Base-by-base conservation (phyloP, 1,140 invertebrate genomes). In the Camponotus pennsylvanicus region DNA sequence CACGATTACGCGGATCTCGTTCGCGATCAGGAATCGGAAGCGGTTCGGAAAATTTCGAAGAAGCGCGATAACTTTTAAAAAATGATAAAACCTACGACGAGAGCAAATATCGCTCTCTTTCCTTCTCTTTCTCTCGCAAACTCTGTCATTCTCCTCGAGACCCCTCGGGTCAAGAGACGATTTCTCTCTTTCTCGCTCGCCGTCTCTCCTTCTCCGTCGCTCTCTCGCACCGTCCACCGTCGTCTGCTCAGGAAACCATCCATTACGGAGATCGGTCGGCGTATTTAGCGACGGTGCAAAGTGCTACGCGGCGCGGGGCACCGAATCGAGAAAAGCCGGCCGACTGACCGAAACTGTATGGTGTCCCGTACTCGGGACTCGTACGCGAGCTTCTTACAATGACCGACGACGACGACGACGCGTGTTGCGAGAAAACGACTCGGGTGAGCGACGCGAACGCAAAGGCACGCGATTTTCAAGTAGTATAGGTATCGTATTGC, bases 221-320 rank as follows among this genome's bases (percentile, higher is more conserved):
- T 78, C 88, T 70, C 77, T 80, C 77, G 89, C 88, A 87, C 27
- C 87, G 88, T 88, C 88, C 88, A 85, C 80, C 78, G 91, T 93
- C 79, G 79, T 83, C 79, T 93, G 90, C 89, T 89, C 93, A 94
- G 93, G 93, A 94, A 94, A 93, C 93, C 85, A 90, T 93, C 92
- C 92, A 93, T 94, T 93, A 93, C 89, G 90, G 83, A 88, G 86
- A 93, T 93, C 92, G 92, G 92, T 88, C 90, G 86, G 89, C 91
- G 85, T 89, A 86, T 89, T 78, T 88, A 86, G 69, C 66, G 88
- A 57, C 80, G 70, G 86, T 85, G 85, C 66, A 75, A 70, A 57
- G 64, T 75, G 75, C 27, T 75, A 45, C 69, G 69, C 67, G 67
- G 7, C 67, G 7, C 67, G 55, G 57, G 73, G 77, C 42, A 67